phyloP scores from a whole-genome alignment of 2,797 vertebrate genomes.

The Pristis pectinata region DNA sequence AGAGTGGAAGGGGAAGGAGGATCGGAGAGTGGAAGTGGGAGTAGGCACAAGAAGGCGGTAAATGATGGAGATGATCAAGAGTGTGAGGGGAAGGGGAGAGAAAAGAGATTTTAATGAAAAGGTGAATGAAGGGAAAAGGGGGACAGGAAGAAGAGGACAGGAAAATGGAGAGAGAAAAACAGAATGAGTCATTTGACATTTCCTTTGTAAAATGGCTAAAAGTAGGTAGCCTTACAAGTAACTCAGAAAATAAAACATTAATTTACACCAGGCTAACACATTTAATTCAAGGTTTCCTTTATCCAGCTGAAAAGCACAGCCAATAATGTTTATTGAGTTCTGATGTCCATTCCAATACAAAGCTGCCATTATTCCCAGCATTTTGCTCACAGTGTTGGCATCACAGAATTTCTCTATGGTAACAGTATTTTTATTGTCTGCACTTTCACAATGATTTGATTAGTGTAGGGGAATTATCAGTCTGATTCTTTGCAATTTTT shows the following conservation, averaged over 20 bases:
- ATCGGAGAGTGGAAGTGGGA: not conserved
- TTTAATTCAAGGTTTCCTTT: not conserved
- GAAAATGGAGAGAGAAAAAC: not conserved
- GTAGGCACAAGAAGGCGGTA: not conserved
- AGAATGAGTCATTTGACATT: not conserved
- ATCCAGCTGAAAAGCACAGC: not conserved
- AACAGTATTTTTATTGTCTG: not conserved
- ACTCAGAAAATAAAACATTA: not conserved
- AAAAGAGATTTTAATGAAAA: not conserved
- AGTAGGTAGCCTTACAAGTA: not conserved
- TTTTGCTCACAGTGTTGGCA: not conserved
- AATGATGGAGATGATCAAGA: no score
- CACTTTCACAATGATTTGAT: conserved; percentile 1
- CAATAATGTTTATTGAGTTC: not conserved
- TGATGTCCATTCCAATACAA: conserved; percentile 2
- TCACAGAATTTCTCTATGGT: conserved; percentile 17
- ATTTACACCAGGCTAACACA: not conserved
- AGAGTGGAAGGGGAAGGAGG: not conserved
- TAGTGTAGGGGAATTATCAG: not conserved
- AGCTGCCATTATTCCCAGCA: not conserved
- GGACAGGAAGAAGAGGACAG: not conserved
- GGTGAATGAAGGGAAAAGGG: not conserved
- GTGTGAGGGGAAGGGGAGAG: not conserved
- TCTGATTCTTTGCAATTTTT: not conserved
- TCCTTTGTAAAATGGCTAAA: not conserved